phyloP scores from a whole-genome alignment of 2,888 invertebrate species.

The Nemotelus pantherinus region DNA sequence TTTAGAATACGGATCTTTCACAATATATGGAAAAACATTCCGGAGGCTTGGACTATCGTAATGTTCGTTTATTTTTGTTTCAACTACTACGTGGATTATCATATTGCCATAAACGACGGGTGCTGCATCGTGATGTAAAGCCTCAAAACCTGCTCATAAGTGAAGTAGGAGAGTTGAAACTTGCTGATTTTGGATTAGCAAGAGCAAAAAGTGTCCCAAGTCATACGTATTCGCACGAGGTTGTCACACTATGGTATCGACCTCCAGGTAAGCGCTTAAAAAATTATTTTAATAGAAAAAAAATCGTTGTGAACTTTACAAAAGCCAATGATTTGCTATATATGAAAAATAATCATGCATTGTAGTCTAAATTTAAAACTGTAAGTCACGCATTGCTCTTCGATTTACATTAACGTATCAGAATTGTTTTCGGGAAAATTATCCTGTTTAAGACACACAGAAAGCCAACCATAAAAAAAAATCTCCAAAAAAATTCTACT shows the following conservation, averaged over 20 bases:
- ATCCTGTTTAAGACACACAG: too few relatives aligned
- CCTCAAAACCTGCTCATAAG: constrained; percentile 98
- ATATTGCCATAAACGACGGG: constrained; percentile 95
- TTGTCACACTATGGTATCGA: constrained; percentile 98
- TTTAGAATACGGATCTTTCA: constrained; percentile 95
- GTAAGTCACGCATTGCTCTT: too few relatives aligned
- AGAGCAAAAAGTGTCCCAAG: constrained; percentile 98
- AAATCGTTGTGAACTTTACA: not conserved
- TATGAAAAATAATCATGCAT: too few relatives aligned
- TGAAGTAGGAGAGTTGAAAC: constrained; percentile 94
- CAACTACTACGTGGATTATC: constrained; percentile 95
- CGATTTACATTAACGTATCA: too few relatives aligned
- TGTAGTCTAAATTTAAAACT: too few relatives aligned
- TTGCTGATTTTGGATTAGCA: constrained; percentile 98
- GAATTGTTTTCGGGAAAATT: too few relatives aligned
- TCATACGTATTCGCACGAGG: constrained; percentile 98
- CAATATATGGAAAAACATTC: constrained; percentile 98
- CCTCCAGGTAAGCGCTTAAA: constrained; percentile 76
- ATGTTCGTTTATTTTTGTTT: constrained; percentile 95
- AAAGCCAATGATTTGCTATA: not conserved
- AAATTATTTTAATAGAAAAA: constrained; percentile 3
- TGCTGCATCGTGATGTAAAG: constrained; percentile 96
- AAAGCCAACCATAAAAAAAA: too few relatives aligned
- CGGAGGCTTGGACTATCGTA: constrained; percentile 92
- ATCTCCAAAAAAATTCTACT: too few relatives aligned